Evolutionary conservation across 2,888 invertebrate species (phyloP), one percentile per base, ranked within the genome.

Genomic region (Unio pictorum): DNA sequence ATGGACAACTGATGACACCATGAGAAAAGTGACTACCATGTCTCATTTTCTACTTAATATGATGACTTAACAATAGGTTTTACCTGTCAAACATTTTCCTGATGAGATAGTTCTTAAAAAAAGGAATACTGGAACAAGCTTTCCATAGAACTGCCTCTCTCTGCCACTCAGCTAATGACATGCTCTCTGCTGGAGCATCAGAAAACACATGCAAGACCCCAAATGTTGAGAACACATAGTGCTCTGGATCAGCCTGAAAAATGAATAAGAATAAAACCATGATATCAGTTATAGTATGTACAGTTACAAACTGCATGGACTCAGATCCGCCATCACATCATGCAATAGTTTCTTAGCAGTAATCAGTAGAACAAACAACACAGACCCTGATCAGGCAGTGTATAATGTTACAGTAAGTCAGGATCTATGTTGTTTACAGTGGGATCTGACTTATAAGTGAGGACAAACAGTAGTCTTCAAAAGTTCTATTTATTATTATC

Each of bases 221-320:
- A 78, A 90, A 90, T 60, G 89, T 88, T 26, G 89, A 88, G 80
- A 90, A 90, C 30, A 90, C 87, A 76, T 84, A 89, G 76, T 89
- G 88, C 64, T 89, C 89, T 45, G 78, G 71, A 11, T 86, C 75
- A 8, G 80, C 78, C 87, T 87, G 67, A 23, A 76, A 73, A 54
- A 64, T 57, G 62, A 20, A 15, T 34, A 34, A 8, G 34, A 34
- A 34, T 45, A 45, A 2, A 11, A 45, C 3, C 15, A 15, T 45
- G 45, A 15, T 45, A 45, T 45, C 45, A 45, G 2, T 45, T 45
- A 45, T 15, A 0, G 0, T 45, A 15, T 15, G 3, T 45, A 45
- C 45, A 45, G 15, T 11, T 45, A 45, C 45, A 45, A 45, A 45
- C 45, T 45, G 45, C 45, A 45, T 45, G 15, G 45, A 45, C 15